phyloP scores from a whole-genome alignment of 1,140 invertebrate species.

The Pseudomyrmex flavicornis region DNA sequence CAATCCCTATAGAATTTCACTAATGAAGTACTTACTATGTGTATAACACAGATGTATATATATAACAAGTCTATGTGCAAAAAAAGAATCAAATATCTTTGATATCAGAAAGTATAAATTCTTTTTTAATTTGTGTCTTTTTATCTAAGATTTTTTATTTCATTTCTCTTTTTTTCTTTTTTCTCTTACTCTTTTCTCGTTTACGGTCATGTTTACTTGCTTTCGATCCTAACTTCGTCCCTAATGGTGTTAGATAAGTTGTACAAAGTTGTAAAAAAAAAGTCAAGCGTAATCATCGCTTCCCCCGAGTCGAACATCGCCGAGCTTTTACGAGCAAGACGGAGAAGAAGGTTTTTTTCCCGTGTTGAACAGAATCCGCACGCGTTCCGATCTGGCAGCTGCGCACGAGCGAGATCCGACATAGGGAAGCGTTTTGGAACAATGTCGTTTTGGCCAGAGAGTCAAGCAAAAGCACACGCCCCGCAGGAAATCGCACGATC shows the following conservation, averaged over 20 bases:
- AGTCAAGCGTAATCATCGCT: constrained; percentile 24
- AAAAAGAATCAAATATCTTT: constrained; percentile 11
- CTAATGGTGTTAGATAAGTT: constrained; percentile 20
- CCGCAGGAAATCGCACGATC: constrained; percentile 67
- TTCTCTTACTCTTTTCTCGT: background rate
- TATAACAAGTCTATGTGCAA: background rate
- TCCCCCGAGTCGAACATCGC: background rate
- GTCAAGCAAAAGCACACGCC: constrained; percentile 50
- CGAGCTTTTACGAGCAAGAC: constrained; percentile 21
- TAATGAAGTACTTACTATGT: background rate
- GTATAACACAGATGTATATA: background rate
- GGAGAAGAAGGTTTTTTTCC: background rate
- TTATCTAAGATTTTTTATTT: background rate
- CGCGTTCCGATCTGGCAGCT: constrained; percentile 61
- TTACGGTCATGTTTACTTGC: background rate
- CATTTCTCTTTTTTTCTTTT: background rate
- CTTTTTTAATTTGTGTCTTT: background rate
- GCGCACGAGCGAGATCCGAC: constrained; percentile 19
- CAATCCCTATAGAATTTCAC: constrained; percentile 37
- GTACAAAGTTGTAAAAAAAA: background rate
- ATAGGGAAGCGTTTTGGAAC: constrained; percentile 67
- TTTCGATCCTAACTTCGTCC: background rate
- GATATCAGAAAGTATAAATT: background rate
- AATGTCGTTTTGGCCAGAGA: constrained; percentile 63
- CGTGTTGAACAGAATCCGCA: constrained; percentile 9